Percentiles rank a stretch among this genome's conserved stretches.
Evolutionary conservation across 1,140 invertebrate genomes (phyloP).

Genomic region (Bacillus rossius): DNA sequence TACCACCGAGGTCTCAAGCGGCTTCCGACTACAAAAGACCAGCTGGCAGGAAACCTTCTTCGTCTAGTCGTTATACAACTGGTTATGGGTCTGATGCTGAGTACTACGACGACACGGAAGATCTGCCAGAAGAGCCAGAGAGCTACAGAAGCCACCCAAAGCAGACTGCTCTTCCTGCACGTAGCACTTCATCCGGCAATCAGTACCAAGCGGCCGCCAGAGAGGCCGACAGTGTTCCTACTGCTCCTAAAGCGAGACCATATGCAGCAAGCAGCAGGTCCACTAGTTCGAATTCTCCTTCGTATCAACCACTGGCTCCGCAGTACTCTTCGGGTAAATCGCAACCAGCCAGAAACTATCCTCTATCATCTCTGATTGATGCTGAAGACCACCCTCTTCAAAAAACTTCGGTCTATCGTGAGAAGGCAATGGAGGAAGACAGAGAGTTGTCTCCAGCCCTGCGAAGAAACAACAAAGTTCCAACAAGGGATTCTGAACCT

Average conservation of each 20-base stretch:
- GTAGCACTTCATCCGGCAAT: neutral
- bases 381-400: too few species aligned
- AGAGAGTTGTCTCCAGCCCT: too few species aligned
- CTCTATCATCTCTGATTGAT: too few species aligned
- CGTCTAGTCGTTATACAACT: neutral
- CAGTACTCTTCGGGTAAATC: neutral
- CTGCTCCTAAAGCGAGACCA: neutral
- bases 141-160: slow-evolving; percentile 29
- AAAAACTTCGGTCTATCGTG: too few species aligned
- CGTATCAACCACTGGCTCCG: neutral
- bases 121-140: slow-evolving; percentile 40
- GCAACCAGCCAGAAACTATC: too few species aligned
- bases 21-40: slow-evolving; percentile 2
- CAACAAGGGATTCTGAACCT: too few species aligned
- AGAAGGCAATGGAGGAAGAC: too few species aligned
- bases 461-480: too few species aligned
- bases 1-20: slow-evolving; percentile 2
- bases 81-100: slow-evolving; percentile 19
- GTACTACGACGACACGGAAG: slow-evolving; percentile 47
- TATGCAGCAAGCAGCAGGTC: neutral
- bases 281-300: neutral
- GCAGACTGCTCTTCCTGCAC: slow-evolving; percentile 24
- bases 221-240: neutral
- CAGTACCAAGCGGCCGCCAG: neutral
- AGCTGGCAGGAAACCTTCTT: neutral